Conservation (phyloP, 2,113 vertebrate species). For the Leucoraja erinaceus region DNA sequence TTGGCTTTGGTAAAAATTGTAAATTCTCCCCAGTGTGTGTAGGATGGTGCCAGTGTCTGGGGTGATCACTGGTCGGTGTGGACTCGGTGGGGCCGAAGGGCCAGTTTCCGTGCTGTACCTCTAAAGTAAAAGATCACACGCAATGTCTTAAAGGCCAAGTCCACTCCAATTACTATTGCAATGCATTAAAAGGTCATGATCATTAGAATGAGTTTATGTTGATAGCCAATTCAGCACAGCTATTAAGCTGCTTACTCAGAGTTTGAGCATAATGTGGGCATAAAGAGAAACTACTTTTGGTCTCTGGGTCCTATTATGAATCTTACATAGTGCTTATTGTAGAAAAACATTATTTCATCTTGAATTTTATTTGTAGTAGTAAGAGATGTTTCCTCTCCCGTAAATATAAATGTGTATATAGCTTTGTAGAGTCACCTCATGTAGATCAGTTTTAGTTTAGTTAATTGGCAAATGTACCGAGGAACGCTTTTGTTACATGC, state of each 20-base stretch:
- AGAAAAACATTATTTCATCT: background rate
- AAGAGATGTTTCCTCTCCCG: background rate
- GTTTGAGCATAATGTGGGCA: background rate
- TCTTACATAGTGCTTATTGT: background rate
- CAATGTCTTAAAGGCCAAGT: constrained; percentile 23
- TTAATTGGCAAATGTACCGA: no score
- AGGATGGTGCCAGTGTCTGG: no score
- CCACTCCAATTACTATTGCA: constrained; percentile 10
- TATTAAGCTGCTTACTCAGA: background rate
- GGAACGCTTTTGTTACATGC: no score
- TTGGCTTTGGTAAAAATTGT: no score
- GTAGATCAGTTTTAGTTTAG: background rate
- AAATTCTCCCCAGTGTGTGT: no score
- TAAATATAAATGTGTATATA: background rate
- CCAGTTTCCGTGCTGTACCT: no score
- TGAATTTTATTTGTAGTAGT: background rate
- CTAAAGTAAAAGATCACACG: no score
- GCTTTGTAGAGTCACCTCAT: background rate
- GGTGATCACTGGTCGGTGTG: no score
- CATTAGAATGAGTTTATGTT: constrained; percentile 13
- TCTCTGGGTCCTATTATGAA: no score
- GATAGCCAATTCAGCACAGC: constrained; percentile 6
- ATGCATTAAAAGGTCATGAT: background rate
- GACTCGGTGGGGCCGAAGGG: no score
- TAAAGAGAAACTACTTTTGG: background rate